Evolutionary conservation across 1,140 invertebrate species (phyloP), one percentile per base, ranked within the genome.

Genomic region (Drosophila obscura): DNA sequence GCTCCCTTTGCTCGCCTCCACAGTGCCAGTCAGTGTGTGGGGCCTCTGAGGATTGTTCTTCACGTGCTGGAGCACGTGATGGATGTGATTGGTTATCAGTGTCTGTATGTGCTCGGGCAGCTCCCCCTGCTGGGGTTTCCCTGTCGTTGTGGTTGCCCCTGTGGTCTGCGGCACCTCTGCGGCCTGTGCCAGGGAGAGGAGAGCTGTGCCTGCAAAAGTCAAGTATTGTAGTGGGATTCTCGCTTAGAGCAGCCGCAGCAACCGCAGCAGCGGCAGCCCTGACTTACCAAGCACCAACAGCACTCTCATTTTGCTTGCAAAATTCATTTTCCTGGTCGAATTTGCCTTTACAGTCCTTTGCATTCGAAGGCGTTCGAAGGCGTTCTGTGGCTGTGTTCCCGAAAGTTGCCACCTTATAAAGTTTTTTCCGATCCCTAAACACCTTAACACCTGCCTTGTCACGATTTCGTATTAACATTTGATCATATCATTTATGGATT

Each of bases 41-140:
- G 60, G n/a, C 3, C 22, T 43, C 19, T 61, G 61, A 4, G 69
- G 65, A 28, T 62, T 80, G 55, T 77, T 41, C 58, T 59, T 71
- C 9, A 73, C 35, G 31, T 83, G 61, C 49, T 62, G 67, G 39
- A 88, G 68, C 51, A 88, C 76, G 0, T 88, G 83, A 88, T 88
- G 80, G 65, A 88, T 72, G 68, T 88, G 83, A 68, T 81, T 88
- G 16, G 66, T 88, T 83, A 88, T 88, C 56, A 88, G 58, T n/a
- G 63, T 66, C 48, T 83, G 53, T 48, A 87, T 69, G 41, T 83
- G 79, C 48, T 41, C 41, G 4, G 83, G 84, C 35, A 83, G 52
- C 41, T 88, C 68, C 24, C 44, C 16, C 19, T 39, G 26, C 31
- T 57, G 63, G 16, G 64, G 35, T 5, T 68, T 68, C 11, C 64